Conservation (phyloP, 1,140 invertebrate species). For the Akabosia matsudoensis region DNA sequence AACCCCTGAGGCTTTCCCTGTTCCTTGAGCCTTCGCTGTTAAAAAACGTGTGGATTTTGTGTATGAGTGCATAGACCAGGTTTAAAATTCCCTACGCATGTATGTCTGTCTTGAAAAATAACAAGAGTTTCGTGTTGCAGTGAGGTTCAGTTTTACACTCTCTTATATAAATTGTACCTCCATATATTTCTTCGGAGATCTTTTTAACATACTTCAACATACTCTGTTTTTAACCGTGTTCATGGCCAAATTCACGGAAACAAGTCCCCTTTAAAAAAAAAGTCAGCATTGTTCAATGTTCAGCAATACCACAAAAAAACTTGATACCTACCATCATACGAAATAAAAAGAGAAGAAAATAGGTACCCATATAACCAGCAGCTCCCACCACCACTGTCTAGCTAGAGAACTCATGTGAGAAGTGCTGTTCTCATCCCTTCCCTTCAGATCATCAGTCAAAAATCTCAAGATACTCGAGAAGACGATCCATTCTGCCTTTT, state of each 20-base stretch:
- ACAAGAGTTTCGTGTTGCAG: neutral
- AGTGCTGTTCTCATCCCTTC: neutral
- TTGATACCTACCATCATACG: neutral
- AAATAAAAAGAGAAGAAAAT: neutral
- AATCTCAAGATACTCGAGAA: neutral
- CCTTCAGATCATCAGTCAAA: conserved; percentile 6
- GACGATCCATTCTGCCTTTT: neutral
- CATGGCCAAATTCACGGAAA: neutral
- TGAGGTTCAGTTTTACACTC: neutral
- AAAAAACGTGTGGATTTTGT: no score
- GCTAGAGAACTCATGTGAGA: neutral
- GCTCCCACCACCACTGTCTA: neutral
- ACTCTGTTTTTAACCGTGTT: neutral
- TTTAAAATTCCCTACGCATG: neutral
- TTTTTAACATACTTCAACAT: neutral
- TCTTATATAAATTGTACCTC: neutral
- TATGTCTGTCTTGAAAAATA: neutral
- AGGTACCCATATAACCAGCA: neutral
- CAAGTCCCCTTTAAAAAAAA: neutral
- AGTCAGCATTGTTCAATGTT: neutral
- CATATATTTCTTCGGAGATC: neutral
- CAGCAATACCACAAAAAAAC: neutral
- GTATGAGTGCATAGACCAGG: neutral
- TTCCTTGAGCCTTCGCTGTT: neutral
- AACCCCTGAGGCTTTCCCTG: conserved; percentile 5